Evolutionary conservation across 2,888 invertebrate species (phyloP), one percentile per base, ranked within the genome.

Genomic region (Ochropleura plecta): DNA sequence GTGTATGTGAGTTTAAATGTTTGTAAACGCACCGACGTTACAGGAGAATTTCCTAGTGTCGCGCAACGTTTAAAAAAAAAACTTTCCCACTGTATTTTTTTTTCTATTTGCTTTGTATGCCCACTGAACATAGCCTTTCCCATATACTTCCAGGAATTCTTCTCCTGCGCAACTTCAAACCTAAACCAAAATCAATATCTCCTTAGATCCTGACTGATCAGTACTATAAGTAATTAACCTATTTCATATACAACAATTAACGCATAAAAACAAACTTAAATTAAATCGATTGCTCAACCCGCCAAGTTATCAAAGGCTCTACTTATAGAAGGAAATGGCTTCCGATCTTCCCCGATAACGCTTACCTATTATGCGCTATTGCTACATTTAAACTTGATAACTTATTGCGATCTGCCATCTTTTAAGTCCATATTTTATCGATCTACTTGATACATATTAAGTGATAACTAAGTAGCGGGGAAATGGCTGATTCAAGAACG

Each of bases 301-400:
- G 9, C 30, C 9, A 14, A 14, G 46, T 63, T 49, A 49, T 62
- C 42, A 66, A 81, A 71, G 16, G 57, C 70, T 67, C 18, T 57
- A 67, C 59, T 46, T 40, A 46, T 20, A 66, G 14, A 40, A 40
- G 49, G 18, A 44, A 53, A 70, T 69, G 30, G 46, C 18, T 44
- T 40, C 48, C 12, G 57, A 69, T 70, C 44, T 14, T 59, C 12
- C 20, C 30, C 12, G 66, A 82, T 72, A 82, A 60, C 57, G 40
- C 44, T 44, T n/a, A 16, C 70, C 64, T 65, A 70, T 68, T 68
- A 71, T 68, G 62, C 67, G 44, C 49, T 71, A 74, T 48, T 65
- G 60, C 82, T 69, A 81, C 78, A 70, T 77, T 69, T 66, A 82
- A 80, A 82, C 78, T 53, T 49, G 68, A 60, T 78, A 82, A 75